Evolutionary conservation across 2,797 vertebrate genomes (phyloP).

Genomic region (Spheniscus humboldti): DNA sequence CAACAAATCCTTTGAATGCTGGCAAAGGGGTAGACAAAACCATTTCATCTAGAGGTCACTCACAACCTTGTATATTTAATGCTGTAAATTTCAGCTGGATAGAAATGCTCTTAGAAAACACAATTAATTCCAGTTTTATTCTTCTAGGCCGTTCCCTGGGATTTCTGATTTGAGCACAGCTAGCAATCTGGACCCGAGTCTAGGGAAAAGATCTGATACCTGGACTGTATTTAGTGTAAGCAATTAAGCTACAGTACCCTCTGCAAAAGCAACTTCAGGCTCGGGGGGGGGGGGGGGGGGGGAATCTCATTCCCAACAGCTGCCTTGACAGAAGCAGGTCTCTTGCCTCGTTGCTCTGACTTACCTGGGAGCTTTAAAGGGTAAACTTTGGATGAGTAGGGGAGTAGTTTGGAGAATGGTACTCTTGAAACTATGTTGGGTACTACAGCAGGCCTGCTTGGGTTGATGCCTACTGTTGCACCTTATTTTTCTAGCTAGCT

Average conservation of each 20-base stretch:
- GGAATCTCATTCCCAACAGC: not conserved
- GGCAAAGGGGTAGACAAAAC: not conserved
- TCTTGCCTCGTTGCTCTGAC: not conserved
- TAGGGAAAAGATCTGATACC: not conserved
- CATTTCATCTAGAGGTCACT: not conserved
- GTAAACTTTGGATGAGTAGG: not conserved
- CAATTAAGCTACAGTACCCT: not conserved
- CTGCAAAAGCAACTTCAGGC: not conserved
- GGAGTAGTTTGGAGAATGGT: not conserved
- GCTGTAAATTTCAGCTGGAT: not conserved
- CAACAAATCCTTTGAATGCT: not conserved
- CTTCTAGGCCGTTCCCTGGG: not conserved
- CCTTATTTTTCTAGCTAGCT: too few relatives aligned
- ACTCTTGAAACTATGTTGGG: not conserved
- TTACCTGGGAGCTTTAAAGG: not conserved
- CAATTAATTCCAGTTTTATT: not conserved
- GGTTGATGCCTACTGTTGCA: not conserved
- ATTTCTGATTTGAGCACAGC: not conserved
- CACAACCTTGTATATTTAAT: not conserved
- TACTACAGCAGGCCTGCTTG: not conserved
- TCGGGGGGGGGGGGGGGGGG: too few relatives aligned
- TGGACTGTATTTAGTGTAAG: not conserved
- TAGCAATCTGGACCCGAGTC: not conserved
- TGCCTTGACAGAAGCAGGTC: not conserved
- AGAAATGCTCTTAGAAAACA: not conserved